Evolutionary conservation across 2,113 vertebrate species (phyloP).

Genomic region (Corythoichthys intestinalis): DNA sequence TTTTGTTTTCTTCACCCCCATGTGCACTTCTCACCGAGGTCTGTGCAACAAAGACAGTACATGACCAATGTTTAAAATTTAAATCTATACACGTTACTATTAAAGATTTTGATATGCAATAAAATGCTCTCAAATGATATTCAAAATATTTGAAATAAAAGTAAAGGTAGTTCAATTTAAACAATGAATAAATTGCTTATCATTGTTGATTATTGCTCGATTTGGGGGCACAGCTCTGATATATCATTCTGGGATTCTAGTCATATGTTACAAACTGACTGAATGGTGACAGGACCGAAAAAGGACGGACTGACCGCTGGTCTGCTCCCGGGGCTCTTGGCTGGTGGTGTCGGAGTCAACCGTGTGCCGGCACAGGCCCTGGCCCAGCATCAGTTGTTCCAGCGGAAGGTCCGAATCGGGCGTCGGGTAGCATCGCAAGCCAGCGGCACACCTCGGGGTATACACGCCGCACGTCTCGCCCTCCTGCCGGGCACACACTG

Average conservation of each 20-base stretch:
- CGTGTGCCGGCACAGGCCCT: conserved; percentile 83
- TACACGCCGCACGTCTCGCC: conserved; percentile 87
- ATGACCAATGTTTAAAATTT: background rate
- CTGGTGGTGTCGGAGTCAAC: conserved; percentile 74
- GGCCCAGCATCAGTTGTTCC: conserved; percentile 85
- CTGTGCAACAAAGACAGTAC: conserved; percentile 8
- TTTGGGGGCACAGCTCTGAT: conserved; percentile 22
- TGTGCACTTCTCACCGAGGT: conserved; percentile 28
- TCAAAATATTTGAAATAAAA: background rate
- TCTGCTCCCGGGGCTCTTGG: conserved; percentile 70
- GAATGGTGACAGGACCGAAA: background rate
- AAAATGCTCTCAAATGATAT: too few relatives aligned
- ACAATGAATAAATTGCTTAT: background rate
- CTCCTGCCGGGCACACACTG: conserved; percentile 81
- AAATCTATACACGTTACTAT: background rate
- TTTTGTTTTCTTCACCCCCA: conserved; percentile 33
- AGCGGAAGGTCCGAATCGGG: conserved; percentile 87
- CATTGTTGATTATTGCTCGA: background rate
- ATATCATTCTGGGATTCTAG: background rate
- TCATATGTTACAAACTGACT: background rate
- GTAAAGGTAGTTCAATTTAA: background rate
- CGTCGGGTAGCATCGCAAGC: conserved; percentile 86
- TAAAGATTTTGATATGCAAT: background rate
- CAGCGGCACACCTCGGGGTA: conserved; percentile 85
- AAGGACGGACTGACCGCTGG: conserved; percentile 67